phyloP scores from a whole-genome alignment of 2,113 vertebrate genomes.

The Erpornis zantholeuca region DNA sequence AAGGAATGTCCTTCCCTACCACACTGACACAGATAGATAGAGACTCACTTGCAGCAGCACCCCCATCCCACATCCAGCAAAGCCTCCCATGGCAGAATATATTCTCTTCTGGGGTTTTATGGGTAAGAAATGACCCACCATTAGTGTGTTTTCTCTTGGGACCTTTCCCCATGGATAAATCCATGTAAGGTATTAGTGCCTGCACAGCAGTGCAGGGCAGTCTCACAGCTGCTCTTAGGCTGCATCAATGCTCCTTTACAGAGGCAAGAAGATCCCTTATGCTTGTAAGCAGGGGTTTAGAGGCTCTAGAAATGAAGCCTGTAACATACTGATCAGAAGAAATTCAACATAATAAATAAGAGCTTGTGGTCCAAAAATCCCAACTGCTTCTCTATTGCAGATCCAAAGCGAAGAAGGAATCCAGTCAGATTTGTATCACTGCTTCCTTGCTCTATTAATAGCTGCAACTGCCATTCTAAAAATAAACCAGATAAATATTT shows the following conservation, averaged over 20 bases:
- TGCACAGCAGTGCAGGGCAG: background rate
- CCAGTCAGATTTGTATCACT: background rate
- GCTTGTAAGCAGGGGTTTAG: background rate
- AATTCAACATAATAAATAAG: background rate
- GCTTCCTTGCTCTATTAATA: conserved; percentile 30
- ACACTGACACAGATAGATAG: background rate
- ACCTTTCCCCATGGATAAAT: background rate
- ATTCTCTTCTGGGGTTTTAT: background rate
- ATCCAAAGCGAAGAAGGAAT: background rate
- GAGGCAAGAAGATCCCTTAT: background rate
- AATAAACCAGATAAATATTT: conserved; percentile 42
- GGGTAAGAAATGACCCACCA: background rate
- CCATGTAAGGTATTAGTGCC: background rate
- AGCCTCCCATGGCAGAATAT: background rate
- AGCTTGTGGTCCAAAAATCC: background rate
- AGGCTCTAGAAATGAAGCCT: background rate
- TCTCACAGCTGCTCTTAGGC: background rate
- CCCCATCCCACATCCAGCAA: background rate
- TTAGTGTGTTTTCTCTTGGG: background rate
- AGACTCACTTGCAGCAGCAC: background rate
- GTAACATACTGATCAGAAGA: background rate
- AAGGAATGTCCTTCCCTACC: background rate
- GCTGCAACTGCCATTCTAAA: background rate
- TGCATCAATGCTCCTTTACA: background rate
- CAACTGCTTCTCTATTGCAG: background rate